Evolutionary conservation across 2,797 vertebrate species (phyloP).

Genomic region (Propithecus perrieri): DNA sequence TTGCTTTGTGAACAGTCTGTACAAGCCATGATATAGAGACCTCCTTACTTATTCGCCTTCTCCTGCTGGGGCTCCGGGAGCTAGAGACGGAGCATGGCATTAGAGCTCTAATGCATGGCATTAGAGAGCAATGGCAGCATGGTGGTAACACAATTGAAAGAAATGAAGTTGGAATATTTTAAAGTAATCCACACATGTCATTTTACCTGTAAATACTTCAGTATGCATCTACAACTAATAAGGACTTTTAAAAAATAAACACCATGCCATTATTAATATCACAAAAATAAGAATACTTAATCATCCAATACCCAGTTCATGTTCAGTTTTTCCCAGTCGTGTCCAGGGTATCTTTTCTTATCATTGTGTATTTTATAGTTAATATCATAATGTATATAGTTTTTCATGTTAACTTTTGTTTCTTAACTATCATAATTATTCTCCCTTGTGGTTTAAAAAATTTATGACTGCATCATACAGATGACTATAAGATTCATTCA

Average conservation of each 20-base stretch:
- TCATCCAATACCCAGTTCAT: neutral
- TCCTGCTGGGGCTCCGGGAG: too few species aligned
- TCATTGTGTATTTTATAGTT: neutral
- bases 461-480: neutral
- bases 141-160: neutral
- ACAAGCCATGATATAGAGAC: neutral
- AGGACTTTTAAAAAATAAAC: neutral
- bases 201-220: neutral
- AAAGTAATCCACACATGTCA: neutral
- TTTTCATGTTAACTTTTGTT: neutral
- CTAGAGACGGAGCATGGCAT: neutral
- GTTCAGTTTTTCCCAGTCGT: neutral
- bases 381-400: neutral
- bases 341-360: neutral
- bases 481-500: neutral
- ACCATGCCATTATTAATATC: neutral
- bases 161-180: neutral
- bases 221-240: neutral
- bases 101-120: neutral
- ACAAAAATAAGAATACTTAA: neutral
- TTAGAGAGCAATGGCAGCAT: neutral
- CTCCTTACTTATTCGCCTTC: neutral
- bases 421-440: neutral
- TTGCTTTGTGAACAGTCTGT: neutral
- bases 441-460: neutral